Conservation (phyloP, 2,113 vertebrate species). For the Microcebus ravelobensis region DNA sequence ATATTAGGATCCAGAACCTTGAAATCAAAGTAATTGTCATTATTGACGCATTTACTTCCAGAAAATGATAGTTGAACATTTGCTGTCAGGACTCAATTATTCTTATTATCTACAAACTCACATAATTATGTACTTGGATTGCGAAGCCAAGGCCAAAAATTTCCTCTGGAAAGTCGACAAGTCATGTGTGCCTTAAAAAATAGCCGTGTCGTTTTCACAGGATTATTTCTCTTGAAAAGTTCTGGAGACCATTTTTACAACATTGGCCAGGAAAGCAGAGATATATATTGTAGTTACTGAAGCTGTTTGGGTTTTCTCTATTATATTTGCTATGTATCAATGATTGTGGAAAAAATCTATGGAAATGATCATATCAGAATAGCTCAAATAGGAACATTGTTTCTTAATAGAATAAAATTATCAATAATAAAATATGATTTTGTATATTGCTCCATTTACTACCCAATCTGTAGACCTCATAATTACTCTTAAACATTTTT, state of each 20-base stretch:
- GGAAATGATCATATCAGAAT: neutral
- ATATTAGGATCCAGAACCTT: neutral
- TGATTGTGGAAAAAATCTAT: neutral
- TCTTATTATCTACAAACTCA: neutral
- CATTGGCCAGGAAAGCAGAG: neutral
- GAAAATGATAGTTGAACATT: neutral
- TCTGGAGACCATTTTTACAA: conserved; percentile 14
- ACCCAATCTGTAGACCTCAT: neutral
- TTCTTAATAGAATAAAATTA: neutral
- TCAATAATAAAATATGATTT: neutral
- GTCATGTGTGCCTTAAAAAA: neutral
- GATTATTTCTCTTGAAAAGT: neutral
- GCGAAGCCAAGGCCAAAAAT: neutral
- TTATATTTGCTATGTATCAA: neutral
- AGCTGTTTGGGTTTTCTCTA: neutral
- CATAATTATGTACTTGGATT: neutral
- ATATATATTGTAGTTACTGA: neutral
- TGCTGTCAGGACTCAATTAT: neutral
- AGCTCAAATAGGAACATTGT: neutral
- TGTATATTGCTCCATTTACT: neutral
- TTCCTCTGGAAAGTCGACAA: neutral
- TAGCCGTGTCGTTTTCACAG: neutral
- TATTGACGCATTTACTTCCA: neutral
- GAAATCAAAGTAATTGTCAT: conserved; percentile 35
- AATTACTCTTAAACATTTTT: neutral